phyloP scores from a whole-genome alignment of 2,113 vertebrate genomes.

The Maccullochella peelii region DNA sequence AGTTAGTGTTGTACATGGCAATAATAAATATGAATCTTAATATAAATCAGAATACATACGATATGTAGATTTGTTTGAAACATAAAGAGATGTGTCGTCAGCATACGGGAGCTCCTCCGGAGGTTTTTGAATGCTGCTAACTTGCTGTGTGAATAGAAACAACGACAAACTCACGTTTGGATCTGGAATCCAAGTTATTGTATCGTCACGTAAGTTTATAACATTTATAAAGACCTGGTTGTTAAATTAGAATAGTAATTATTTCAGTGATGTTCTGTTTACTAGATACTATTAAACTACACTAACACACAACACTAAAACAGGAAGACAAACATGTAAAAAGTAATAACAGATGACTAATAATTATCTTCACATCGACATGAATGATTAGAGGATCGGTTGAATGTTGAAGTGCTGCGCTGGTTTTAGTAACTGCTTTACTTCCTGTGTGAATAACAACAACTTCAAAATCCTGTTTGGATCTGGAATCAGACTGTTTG shows the following conservation, averaged over 20 bases:
- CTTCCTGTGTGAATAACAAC: slow-evolving; percentile 38
- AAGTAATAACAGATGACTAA: too few relatives aligned
- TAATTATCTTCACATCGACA: too few relatives aligned
- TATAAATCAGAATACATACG: not conserved
- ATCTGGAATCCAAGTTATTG: not conserved
- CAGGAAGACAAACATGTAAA: too few relatives aligned
- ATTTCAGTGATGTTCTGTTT: too few relatives aligned
- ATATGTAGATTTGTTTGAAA: not conserved
- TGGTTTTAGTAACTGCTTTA: slow-evolving; percentile 5
- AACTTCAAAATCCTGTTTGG: slow-evolving; percentile 9
- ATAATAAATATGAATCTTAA: too few relatives aligned
- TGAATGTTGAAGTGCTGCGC: not conserved
- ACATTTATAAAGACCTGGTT: not conserved
- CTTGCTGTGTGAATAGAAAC: not conserved
- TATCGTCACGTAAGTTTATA: not conserved
- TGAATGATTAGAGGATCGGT: not conserved
- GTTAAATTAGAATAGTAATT: too few relatives aligned
- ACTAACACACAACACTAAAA: too few relatives aligned
- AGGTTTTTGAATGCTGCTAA: not conserved
- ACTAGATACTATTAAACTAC: too few relatives aligned
- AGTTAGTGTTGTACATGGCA: too few relatives aligned
- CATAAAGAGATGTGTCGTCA: not conserved
- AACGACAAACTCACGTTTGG: slow-evolving; percentile 3
- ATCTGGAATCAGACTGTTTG: not conserved
- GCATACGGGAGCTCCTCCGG: not conserved